Percentiles rank a stretch among this genome's conserved stretches.
Conservation (phyloP, 2,888 invertebrate species). For the Eupithecia inturbata region DNA sequence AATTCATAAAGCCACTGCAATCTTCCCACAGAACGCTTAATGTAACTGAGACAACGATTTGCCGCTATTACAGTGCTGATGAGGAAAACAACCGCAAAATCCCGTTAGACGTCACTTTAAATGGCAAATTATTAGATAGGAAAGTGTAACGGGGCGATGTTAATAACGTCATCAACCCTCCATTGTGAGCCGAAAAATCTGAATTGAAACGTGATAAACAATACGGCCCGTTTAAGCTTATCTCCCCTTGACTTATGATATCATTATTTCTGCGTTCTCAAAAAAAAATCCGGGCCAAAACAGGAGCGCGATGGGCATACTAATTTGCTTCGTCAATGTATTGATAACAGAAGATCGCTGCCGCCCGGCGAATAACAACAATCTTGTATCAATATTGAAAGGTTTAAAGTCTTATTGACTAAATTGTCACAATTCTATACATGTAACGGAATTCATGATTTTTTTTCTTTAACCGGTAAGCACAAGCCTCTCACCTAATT, state of each 20-base stretch:
- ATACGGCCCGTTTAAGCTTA: constrained; percentile 72
- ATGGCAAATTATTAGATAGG: constrained; percentile 30
- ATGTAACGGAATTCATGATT: neutral
- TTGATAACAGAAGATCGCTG: constrained; percentile 55
- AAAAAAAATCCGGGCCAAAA: constrained; percentile 75
- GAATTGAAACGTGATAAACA: constrained; percentile 74
- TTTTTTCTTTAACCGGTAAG: too few species aligned
- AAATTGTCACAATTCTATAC: neutral
- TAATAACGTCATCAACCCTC: constrained; percentile 62
- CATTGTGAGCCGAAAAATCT: constrained; percentile 59
- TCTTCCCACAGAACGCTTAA: constrained; percentile 62
- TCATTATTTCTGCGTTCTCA: constrained; percentile 80
- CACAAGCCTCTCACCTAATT: neutral
- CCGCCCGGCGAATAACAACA: constrained; percentile 25
- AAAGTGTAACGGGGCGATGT: constrained; percentile 37
- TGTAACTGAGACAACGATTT: constrained; percentile 65
- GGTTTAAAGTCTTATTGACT: too few species aligned
- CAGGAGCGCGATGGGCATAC: constrained; percentile 74
- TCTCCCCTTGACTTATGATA: constrained; percentile 79
- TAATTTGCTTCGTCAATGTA: constrained; percentile 78
- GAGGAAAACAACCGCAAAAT: constrained; percentile 46
- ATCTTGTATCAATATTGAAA: neutral
- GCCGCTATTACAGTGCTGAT: constrained; percentile 49
- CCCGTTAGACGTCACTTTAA: constrained; percentile 31
- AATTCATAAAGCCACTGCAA: constrained; percentile 76